Percentiles rank a stretch among this genome's conserved stretches.
These are phyloP conservation scores for Nematolebias whitei DNA, from an alignment of 2,113 vertebrate genomes.

Conservation along the genomic window DNA sequence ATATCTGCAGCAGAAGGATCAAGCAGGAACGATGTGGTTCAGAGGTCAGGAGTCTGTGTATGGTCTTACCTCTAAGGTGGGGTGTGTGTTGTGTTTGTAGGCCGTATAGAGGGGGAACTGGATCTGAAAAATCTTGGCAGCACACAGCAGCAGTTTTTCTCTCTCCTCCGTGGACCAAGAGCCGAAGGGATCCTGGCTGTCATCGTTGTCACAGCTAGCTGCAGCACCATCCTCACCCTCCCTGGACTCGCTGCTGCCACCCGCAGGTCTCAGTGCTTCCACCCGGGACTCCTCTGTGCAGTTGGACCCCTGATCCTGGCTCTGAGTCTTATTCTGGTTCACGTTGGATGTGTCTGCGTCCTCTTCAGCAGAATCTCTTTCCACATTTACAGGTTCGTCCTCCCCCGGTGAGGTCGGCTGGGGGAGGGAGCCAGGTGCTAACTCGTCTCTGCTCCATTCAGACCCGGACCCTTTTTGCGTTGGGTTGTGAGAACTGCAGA, in stretches of 20 bases:
- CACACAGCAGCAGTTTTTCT: slow-evolving; percentile 95
- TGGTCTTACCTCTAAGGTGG: slow-evolving; percentile 92
- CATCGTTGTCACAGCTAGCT: slow-evolving; percentile 57
- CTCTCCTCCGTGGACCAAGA: slow-evolving; percentile 97
- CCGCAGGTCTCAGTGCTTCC: slow-evolving; percentile 73
- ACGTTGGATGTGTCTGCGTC: slow-evolving; percentile 77
- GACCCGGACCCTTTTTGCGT: slow-evolving; percentile 80
- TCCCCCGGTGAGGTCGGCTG: slow-evolving; percentile 76
- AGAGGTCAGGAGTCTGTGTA: background rate
- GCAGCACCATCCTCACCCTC: slow-evolving; percentile 68
- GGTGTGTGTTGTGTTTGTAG: slow-evolving; percentile 99
- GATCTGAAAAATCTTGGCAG: slow-evolving; percentile 99
- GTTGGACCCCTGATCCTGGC: slow-evolving; percentile 63
- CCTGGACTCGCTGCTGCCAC: slow-evolving; percentile 67
- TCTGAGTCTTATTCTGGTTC: slow-evolving; percentile 52
- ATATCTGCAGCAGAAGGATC: too few species aligned
- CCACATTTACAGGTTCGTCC: slow-evolving; percentile 91
- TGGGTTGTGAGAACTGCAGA: slow-evolving; percentile 81
- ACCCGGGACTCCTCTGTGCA: slow-evolving; percentile 68
- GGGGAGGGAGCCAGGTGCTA: slow-evolving; percentile 59
- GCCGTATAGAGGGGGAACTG: slow-evolving; percentile 99
- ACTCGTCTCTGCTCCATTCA: slow-evolving; percentile 81
- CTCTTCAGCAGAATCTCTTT: slow-evolving; percentile 88
- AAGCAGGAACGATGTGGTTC: too few species aligned
- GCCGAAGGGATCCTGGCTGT: slow-evolving; percentile 83